Percentiles rank a stretch among this genome's conserved stretches.
Conservation (phyloP, 2,797 vertebrate genomes). For the Spea hammondii region DNA sequence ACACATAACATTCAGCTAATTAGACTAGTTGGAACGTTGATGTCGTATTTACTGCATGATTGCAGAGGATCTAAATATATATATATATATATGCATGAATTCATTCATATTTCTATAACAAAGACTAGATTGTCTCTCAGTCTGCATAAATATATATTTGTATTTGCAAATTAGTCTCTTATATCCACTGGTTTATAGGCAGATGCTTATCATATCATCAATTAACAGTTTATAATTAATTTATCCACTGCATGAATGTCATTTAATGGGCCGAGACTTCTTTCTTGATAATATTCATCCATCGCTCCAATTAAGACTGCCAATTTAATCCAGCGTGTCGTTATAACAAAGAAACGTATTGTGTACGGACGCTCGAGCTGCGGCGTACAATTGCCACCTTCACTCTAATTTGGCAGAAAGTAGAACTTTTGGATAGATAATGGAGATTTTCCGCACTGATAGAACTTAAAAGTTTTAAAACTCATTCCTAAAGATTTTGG, state of each 20-base stretch:
- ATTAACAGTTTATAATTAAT: slow-evolving; percentile 51
- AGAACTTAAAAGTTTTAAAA: slow-evolving; percentile 9
- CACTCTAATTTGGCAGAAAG: slow-evolving; percentile 34
- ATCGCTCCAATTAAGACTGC: slow-evolving; percentile 39
- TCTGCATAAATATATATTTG: slow-evolving; percentile 46
- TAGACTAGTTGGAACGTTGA: not conserved
- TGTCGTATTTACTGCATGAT: slow-evolving; percentile 24
- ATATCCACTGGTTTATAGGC: slow-evolving; percentile 37
- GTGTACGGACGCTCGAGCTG: slow-evolving; percentile 24
- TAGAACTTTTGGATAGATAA: slow-evolving; percentile 18
- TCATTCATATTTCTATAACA: slow-evolving; percentile 18
- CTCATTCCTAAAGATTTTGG: slow-evolving; percentile 24
- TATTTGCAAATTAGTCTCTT: slow-evolving; percentile 32
- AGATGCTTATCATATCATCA: slow-evolving; percentile 51
- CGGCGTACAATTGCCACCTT: slow-evolving; percentile 30
- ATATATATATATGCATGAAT: slow-evolving; percentile 30
- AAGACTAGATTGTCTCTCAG: slow-evolving; percentile 7
- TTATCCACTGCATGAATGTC: slow-evolving; percentile 48
- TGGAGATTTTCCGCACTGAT: not conserved
- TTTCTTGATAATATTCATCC: slow-evolving; percentile 44
- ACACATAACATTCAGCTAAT: slow-evolving; percentile 17
- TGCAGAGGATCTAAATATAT: slow-evolving; percentile 27
- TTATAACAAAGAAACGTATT: slow-evolving; percentile 38
- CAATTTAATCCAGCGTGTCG: slow-evolving; percentile 40
- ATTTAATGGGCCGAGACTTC: slow-evolving; percentile 42